phyloP scores from a whole-genome alignment of 2,113 vertebrate genomes.

The Verasper variegatus region DNA sequence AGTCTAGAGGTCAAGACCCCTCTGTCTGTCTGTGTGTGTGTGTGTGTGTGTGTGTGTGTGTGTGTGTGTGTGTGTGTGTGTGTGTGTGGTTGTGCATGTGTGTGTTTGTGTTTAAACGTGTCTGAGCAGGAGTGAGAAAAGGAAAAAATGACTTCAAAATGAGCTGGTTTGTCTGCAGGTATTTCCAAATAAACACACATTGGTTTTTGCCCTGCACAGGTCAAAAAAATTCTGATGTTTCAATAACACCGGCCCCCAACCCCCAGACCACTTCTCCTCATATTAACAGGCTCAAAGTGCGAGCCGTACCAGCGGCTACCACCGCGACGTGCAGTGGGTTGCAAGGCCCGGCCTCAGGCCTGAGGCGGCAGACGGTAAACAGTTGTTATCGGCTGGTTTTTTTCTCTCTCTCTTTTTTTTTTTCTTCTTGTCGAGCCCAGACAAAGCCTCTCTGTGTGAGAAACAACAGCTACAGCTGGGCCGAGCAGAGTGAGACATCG shows the following conservation, averaged over 20 bases:
- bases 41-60: conserved; percentile 21
- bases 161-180: conserved; percentile 10
- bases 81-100: conserved; percentile 17
- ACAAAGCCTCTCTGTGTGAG: conserved; percentile 77
- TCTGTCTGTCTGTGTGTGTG: conserved; percentile 14
- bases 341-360: conserved; percentile 66
- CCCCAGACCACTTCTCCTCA: conserved; percentile 23
- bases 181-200: not conserved
- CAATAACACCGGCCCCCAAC: conserved; percentile 4
- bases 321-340: conserved; percentile 65
- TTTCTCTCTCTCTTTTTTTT: not conserved
- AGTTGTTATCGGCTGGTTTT: conserved; percentile 70
- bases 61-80: conserved; percentile 27
- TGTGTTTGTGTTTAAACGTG: conserved; percentile 29
- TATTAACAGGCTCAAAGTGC: conserved; percentile 68
- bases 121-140: conserved; percentile 1
- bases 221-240: conserved; percentile 22
- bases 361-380: conserved; percentile 72
- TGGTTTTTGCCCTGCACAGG: not conserved
- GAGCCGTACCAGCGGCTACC: conserved; percentile 53
- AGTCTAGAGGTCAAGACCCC: conserved; percentile 44
- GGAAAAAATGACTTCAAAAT: conserved; percentile 20
- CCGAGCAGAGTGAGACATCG: conserved; percentile 72
- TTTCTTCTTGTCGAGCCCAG: conserved; percentile 52
- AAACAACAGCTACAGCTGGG: conserved; percentile 71